Percentiles rank a stretch among this genome's conserved stretches.
phyloP scores from a whole-genome alignment of 2,888 invertebrate species.

The Homarus gammarus region DNA sequence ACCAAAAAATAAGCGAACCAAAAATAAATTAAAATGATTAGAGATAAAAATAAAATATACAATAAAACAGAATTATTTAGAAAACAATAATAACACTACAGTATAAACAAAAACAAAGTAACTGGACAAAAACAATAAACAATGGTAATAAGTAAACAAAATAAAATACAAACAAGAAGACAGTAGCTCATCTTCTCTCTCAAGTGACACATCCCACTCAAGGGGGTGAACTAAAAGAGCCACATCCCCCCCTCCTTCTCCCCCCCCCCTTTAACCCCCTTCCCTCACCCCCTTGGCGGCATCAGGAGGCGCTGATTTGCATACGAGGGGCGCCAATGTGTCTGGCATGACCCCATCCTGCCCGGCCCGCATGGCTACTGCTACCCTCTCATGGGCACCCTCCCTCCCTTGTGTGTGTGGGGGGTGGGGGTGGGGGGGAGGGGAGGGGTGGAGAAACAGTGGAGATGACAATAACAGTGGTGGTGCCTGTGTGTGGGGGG shows the following conservation, averaged over 20 bases:
- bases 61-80: too few relatives aligned
- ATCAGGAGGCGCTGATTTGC: constrained; percentile 44
- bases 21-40: too few relatives aligned
- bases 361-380: constrained; percentile 39
- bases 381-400: not conserved
- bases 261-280: constrained; percentile 3
- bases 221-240: not conserved
- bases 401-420: not conserved
- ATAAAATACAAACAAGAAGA: not conserved
- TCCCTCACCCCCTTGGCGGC: constrained; percentile 30
- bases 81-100: too few relatives aligned
- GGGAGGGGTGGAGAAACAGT: too few relatives aligned
- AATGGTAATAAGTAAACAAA: too few relatives aligned
- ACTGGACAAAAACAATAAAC: too few relatives aligned
- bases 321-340: constrained; percentile 57
- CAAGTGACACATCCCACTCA: not conserved
- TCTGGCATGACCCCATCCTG: constrained; percentile 41
- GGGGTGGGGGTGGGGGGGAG: not conserved
- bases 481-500: too few relatives aligned
- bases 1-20: too few relatives aligned
- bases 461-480: too few relatives aligned
- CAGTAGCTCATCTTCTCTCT: not conserved
- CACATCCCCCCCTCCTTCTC: constrained; percentile 2
- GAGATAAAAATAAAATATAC: too few relatives aligned
- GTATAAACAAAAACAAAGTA: too few relatives aligned